These are phyloP conservation scores for Luidia sarsii DNA, from an alignment of 53 echinoderm and acorn worm species.

Conservation along the genomic window DNA sequence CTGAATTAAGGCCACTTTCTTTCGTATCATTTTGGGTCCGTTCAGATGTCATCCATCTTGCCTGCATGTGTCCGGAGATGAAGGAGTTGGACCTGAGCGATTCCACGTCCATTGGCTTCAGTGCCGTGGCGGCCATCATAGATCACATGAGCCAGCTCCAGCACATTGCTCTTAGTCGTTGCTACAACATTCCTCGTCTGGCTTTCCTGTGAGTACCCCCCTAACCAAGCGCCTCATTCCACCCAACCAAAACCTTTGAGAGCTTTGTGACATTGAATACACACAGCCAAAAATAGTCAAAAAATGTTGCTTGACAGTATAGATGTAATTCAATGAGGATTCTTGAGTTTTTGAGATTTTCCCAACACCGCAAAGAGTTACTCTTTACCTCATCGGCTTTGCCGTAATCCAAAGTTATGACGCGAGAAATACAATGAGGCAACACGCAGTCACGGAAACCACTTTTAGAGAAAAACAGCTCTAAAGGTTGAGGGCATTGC, in stretches of 20 bases:
- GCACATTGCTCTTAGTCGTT: conserved; percentile 78
- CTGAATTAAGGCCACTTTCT: too few relatives aligned
- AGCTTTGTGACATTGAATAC: too few relatives aligned
- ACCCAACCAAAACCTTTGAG: neutral
- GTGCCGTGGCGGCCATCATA: conserved; percentile 35
- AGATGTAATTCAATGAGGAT: neutral
- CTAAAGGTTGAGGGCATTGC: too few relatives aligned
- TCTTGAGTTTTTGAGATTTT: too few relatives aligned
- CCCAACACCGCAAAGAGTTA: too few relatives aligned
- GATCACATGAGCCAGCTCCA: conserved; percentile 49
- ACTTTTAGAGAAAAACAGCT: too few relatives aligned
- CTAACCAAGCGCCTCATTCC: neutral
- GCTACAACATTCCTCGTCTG: conserved; percentile 73
- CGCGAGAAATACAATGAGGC: too few relatives aligned
- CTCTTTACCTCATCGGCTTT: too few relatives aligned
- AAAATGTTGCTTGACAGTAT: neutral
- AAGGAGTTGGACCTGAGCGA: conserved; percentile 85
- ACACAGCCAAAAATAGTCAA: neutral
- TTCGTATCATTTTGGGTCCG: too few relatives aligned
- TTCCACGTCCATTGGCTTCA: conserved; percentile 42
- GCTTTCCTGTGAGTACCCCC: conserved; percentile 76
- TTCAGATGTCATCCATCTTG: conserved; percentile 60
- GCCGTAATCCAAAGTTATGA: too few relatives aligned
- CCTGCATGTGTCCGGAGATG: conserved; percentile 48
- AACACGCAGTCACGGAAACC: too few relatives aligned